Percentiles rank a stretch among this genome's conserved stretches.
Evolutionary conservation across 2,888 invertebrate genomes (phyloP).

Genomic region (Hydrotaea cyrtoneurina): DNA sequence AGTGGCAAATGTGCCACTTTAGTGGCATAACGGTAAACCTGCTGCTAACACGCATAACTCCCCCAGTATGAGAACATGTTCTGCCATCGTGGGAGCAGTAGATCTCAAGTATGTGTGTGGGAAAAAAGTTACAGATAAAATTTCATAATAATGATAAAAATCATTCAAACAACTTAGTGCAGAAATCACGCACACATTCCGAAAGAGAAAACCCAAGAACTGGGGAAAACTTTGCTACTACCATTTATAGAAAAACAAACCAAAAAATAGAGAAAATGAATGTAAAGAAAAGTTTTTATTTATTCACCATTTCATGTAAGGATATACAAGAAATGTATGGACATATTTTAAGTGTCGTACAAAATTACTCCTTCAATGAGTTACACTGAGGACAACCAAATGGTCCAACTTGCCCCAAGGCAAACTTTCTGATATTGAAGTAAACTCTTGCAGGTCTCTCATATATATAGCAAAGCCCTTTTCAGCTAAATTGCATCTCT

Average conservation of each 20-base stretch:
- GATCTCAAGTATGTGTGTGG: not conserved
- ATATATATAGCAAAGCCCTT: no score
- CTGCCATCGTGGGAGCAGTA: not conserved
- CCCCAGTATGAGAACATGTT: not conserved
- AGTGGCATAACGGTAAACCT: no score
- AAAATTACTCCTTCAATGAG: no score
- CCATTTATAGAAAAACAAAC: conserved; percentile 3
- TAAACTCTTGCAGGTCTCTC: no score
- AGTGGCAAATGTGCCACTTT: no score
- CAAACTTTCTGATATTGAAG: no score
- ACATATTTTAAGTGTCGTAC: no score
- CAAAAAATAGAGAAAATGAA: conserved; percentile 23
- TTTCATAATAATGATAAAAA: conserved; percentile 58
- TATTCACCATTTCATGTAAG: not conserved
- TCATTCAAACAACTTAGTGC: conserved; percentile 41
- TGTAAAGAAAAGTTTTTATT: not conserved
- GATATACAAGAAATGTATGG: not conserved
- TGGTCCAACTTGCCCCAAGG: no score
- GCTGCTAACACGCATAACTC: not conserved
- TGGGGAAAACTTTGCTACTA: conserved; percentile 12
- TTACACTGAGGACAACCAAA: no score
- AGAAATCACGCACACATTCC: not conserved
- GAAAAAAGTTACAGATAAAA: conserved; percentile 36
- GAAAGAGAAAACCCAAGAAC: not conserved
- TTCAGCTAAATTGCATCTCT: no score